Evolutionary conservation across 2,113 vertebrate species (phyloP).

Genomic region (Hirundichthys speculiger): DNA sequence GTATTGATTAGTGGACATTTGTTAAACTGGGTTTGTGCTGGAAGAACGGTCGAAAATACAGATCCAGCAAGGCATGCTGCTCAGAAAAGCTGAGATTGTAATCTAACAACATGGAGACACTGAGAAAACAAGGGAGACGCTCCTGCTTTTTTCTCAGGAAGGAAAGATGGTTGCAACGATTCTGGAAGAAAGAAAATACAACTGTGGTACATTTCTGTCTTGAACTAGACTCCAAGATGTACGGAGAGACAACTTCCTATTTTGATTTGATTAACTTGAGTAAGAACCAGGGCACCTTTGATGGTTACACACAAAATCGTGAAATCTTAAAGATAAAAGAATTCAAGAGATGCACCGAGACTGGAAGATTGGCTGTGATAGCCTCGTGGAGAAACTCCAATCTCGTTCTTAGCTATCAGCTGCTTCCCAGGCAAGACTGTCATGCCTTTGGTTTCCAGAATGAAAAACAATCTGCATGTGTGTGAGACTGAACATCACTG

Average conservation of each 20-base stretch:
- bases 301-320: background rate
- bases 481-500: too few species aligned
- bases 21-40: constrained; percentile 20
- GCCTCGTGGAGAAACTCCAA: too few species aligned
- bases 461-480: too few species aligned
- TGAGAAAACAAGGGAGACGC: background rate
- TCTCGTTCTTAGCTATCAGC: too few species aligned
- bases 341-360: constrained; percentile 12
- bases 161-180: too few species aligned
- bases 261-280: too few species aligned
- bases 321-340: constrained; percentile 4
- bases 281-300: background rate
- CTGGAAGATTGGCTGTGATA: background rate
- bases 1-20: constrained; percentile 41
- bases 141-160: background rate
- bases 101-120: background rate
- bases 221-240: too few species aligned
- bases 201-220: too few species aligned
- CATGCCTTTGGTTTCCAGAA: too few species aligned
- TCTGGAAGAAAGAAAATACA: too few species aligned
- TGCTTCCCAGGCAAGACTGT: too few species aligned
- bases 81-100: constrained; percentile 13
- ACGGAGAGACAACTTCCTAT: too few species aligned
- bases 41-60: constrained; percentile 4
- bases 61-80: background rate